These are phyloP conservation scores for Peromyscus eremicus DNA, from an alignment of 2,797 vertebrate species.

Conservation along the genomic window DNA sequence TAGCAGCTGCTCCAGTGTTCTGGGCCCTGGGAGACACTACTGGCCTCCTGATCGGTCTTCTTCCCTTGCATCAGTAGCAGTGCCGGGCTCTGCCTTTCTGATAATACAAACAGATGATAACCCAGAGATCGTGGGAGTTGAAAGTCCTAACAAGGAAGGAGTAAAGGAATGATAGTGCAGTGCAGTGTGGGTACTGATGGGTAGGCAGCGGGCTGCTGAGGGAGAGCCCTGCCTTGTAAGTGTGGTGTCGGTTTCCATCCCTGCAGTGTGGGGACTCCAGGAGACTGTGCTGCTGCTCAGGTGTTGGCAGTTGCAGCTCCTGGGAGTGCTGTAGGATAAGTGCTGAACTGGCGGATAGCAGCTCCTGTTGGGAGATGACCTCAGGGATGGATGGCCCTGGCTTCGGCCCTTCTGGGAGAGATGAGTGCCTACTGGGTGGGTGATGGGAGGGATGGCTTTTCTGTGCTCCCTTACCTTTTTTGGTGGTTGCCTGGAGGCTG, in stretches of 20 bases:
- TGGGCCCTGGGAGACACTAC: fast-evolving
- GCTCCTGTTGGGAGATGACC: neutral
- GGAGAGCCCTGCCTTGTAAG: fast-evolving
- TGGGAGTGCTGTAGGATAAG: neutral
- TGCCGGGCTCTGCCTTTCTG: neutral
- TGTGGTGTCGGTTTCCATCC: neutral
- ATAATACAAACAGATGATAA: neutral
- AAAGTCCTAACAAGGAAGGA: neutral
- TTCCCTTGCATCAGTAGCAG: neutral
- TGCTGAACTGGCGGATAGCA: neutral
- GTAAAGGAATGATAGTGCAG: neutral
- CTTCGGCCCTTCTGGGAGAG: neutral
- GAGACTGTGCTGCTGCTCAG: neutral
- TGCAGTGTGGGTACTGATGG: fast-evolving
- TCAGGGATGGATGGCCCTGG: neutral
- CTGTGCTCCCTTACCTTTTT: neutral
- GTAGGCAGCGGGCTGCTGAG: neutral
- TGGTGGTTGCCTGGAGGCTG: neutral
- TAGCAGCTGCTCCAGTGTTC: neutral
- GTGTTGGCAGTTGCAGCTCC: fast-evolving
- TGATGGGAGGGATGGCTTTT: neutral
- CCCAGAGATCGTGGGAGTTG: neutral
- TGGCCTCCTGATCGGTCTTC: fast-evolving
- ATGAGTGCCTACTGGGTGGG: no score
- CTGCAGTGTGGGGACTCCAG: neutral